Conservation (phyloP, 1,140 invertebrate genomes). For the Megathymus violae region DNA sequence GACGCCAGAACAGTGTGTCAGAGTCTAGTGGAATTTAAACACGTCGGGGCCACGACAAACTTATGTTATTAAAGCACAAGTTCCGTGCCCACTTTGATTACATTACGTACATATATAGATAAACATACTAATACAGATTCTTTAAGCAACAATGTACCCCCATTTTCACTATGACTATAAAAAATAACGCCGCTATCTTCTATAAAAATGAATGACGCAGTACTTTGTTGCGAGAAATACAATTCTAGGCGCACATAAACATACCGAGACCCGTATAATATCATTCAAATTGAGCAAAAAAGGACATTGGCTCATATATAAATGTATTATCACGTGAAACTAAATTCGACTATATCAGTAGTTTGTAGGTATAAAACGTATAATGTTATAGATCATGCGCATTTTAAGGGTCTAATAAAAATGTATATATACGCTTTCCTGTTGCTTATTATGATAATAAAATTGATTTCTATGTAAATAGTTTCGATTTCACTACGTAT, state of each 20-base stretch:
- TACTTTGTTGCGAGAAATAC: not conserved
- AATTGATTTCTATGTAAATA: conserved; percentile 9
- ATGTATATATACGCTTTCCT: conserved; percentile 52
- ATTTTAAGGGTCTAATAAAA: conserved; percentile 48
- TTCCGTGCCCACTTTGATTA: conserved; percentile 53
- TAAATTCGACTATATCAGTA: conserved; percentile 46
- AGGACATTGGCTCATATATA: conserved; percentile 22
- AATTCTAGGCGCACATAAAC: not conserved
- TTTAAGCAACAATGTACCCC: not conserved
- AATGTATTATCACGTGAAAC: conserved; percentile 39
- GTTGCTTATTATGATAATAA: conserved; percentile 40
- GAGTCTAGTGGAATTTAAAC: conserved; percentile 65
- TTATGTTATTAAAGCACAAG: conserved; percentile 69
- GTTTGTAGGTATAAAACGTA: conserved; percentile 12
- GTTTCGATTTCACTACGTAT: not conserved
- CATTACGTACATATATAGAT: conserved; percentile 25
- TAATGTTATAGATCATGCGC: conserved; percentile 32
- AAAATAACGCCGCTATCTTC: not conserved
- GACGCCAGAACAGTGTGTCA: conserved; percentile 48
- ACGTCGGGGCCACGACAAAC: conserved; percentile 60
- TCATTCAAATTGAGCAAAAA: conserved; percentile 14
- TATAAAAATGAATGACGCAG: not conserved
- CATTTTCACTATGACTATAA: conserved; percentile 4
- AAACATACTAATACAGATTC: not conserved
- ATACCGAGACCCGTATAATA: not conserved